phyloP scores from a whole-genome alignment of 2,113 vertebrate species.

The Dasyurus viverrinus region DNA sequence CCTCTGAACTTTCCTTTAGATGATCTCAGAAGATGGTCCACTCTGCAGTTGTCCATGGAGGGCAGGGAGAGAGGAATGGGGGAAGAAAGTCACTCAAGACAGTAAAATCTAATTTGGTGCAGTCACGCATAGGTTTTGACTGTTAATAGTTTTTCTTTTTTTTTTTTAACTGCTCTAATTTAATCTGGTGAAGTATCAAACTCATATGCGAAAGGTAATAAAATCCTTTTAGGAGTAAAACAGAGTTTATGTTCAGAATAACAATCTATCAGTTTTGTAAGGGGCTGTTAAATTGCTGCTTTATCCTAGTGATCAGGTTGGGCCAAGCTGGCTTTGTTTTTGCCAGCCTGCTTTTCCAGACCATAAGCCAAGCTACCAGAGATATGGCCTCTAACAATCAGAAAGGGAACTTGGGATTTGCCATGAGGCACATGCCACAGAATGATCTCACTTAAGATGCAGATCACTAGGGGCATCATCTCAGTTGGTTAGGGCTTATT shows the following conservation, averaged over 20 bases:
- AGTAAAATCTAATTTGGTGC: constrained; percentile 65
- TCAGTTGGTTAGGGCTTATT: constrained; percentile 19
- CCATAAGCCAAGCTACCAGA: constrained; percentile 16
- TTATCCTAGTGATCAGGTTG: constrained; percentile 48
- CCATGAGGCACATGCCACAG: background rate
- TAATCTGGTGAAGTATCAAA: constrained; percentile 78
- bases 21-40: background rate
- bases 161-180: constrained; percentile 75
- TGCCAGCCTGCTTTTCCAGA: constrained; percentile 38
- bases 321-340: constrained; percentile 45
- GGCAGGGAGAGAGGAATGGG: background rate
- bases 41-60: background rate
- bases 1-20: background rate
- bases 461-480: background rate
- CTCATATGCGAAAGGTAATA: constrained; percentile 75
- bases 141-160: constrained; percentile 57
- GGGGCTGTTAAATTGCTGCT: constrained; percentile 67
- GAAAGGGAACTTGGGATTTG: background rate
- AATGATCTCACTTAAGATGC: background rate
- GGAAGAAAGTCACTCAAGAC: constrained; percentile 40
- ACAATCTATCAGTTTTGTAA: constrained; percentile 77
- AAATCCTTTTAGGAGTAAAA: constrained; percentile 79
- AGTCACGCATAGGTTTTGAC: constrained; percentile 47
- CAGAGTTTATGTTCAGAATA: constrained; percentile 81
- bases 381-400: background rate